Evolutionary conservation across 1,140 invertebrate species (phyloP).

Genomic region (Contarinia nasturtii): DNA sequence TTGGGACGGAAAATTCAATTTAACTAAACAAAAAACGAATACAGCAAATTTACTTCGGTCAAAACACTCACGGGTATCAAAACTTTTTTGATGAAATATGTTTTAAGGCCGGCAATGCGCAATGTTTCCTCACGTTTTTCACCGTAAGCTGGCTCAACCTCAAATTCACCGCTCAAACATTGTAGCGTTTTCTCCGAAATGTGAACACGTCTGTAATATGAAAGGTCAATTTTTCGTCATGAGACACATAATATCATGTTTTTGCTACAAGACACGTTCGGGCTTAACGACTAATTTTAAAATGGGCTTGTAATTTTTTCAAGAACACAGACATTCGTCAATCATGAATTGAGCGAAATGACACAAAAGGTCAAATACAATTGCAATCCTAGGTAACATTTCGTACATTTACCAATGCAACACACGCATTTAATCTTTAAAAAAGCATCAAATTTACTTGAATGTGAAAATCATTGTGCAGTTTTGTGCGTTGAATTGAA

Average conservation of each 20-base stretch:
- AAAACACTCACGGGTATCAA: conserved; percentile 52
- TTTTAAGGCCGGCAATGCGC: conserved; percentile 69
- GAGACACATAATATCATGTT: background rate
- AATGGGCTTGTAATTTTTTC: too few species aligned
- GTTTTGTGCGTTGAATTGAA: too few species aligned
- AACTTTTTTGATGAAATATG: conserved; percentile 77
- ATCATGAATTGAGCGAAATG: too few species aligned
- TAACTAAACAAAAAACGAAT: background rate
- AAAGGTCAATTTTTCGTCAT: background rate
- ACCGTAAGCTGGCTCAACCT: conserved; percentile 82
- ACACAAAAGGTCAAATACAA: too few species aligned
- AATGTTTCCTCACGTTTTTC: conserved; percentile 75
- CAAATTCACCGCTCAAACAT: conserved; percentile 72
- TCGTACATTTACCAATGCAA: too few species aligned
- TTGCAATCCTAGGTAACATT: too few species aligned
- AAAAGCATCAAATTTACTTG: too few species aligned
- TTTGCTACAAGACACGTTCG: too few species aligned
- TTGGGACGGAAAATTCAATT: background rate
- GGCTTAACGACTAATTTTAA: too few species aligned
- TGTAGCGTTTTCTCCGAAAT: conserved; percentile 84
- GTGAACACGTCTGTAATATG: conserved; percentile 59
- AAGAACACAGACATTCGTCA: too few species aligned
- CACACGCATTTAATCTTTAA: too few species aligned
- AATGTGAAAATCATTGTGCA: too few species aligned
- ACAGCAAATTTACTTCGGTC: background rate